Evolutionary conservation across 1,140 invertebrate species (phyloP), one percentile per base, ranked within the genome.

Genomic region (Condylostylus longicornis): DNA sequence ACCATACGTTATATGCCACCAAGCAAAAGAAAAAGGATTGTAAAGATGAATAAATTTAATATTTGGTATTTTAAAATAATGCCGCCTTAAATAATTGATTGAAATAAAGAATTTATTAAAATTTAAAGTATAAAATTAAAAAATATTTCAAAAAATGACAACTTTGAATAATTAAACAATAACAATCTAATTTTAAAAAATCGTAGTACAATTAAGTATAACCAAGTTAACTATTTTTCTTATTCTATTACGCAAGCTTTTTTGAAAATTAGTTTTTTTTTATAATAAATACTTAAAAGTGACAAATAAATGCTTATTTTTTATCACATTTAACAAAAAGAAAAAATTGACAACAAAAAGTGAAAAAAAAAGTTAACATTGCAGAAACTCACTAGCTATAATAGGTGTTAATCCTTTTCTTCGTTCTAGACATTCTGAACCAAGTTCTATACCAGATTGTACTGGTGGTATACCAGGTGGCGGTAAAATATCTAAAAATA

Each of bases 351-450:
- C 9, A 8, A 27, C 10, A 27, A 10, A 27, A 3, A n/a, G 10
- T 6, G 10, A 23, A 5, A 23, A 27, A 10, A 27, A 27, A 27
- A 10, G 14, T 8, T n/a, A 10, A 27, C 25, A 7, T 23, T 23
- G 10, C 10, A 27, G 14, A 27, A 5, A 27, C 25, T 35, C 17
- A 33, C 19, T 19, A 37, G 30, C 38, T 25, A 28, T n/a, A 30
- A 40, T 27, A 8, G 38, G 15, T 13, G 33, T 29, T 20, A 45
- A 43, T 31, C 47, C 35, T 22, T 49, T 43, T 3, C 43, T 40
- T 42, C 47, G 51, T 47, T 74, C 72, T 6, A 67, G 44, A 53
- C 72, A 75, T 53, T 75, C 72, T 1, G 71, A 66, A 13, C 69
- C 74, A 35, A 75, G 10, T 32, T 32, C 30, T 2, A 32, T 32